These are phyloP conservation scores for Clarias pachynema DNA, from an alignment of 2,797 vertebrate species.

Conservation along the genomic window DNA sequence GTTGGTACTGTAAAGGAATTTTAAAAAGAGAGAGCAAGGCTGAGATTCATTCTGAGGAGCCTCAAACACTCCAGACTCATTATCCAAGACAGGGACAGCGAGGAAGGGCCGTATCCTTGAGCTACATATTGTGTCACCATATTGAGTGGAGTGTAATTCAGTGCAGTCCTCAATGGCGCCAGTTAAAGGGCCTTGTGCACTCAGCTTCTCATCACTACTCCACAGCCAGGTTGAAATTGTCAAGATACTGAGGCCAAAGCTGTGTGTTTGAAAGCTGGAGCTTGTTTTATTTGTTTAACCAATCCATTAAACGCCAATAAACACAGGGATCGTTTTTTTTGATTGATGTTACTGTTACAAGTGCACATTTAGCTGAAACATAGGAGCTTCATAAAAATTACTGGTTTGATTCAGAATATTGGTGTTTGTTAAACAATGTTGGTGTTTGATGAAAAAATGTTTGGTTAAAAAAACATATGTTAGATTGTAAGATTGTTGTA, in stretches of 20 bases:
- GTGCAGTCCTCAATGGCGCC: slow-evolving; percentile 49
- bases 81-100: slow-evolving; percentile 22
- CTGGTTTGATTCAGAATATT: background rate
- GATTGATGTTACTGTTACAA: background rate
- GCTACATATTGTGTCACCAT: slow-evolving; percentile 46
- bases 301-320: background rate
- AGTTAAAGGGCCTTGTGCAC: slow-evolving; percentile 63
- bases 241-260: slow-evolving; percentile 56
- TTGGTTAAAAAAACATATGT: background rate
- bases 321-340: background rate
- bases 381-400: background rate
- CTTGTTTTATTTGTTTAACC: background rate
- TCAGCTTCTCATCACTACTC: slow-evolving; percentile 46
- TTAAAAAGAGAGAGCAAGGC: background rate
- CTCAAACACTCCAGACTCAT: slow-evolving; percentile 33
- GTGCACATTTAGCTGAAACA: background rate
- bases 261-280: slow-evolving; percentile 38
- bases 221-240: slow-evolving; percentile 56
- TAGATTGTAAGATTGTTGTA: background rate
- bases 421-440: background rate
- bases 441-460: background rate
- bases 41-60: background rate
- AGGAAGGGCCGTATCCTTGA: slow-evolving; percentile 48
- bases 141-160: slow-evolving; percentile 56
- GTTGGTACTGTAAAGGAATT: background rate